Base-by-base conservation (phyloP, 2,797 vertebrate genomes). In the Anas bahamensis region DNA sequence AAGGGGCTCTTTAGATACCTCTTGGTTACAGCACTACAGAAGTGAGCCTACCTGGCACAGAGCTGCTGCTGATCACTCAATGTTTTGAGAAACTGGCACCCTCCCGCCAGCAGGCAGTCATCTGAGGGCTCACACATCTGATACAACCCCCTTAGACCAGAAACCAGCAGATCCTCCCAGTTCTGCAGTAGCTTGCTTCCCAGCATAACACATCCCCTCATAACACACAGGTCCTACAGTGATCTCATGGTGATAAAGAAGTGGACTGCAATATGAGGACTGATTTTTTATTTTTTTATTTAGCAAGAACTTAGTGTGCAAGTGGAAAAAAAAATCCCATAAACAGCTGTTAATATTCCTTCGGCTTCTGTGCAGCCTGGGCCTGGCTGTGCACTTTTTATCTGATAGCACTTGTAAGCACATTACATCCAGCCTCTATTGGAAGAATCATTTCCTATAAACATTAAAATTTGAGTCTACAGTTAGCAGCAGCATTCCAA, bases 71-170 rank as follows among this genome's bases (percentile, higher is more conserved):
- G 61, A 52, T 39, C 68, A 37, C 69, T 87, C 33, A 83, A 56
- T 6, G 9, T 28, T 85, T 69, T 35, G 24, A 80, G 74, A 57
- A 92, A 52, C 29, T 41, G 64, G 79, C 48, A 91, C 4, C 74
- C 37, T 88, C 42, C 21, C 39, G 74, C 75, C 78, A 90, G 72
- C n/a, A 85, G 52, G n/a, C 91, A 90, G 44, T 31, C 48, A 73
- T 23, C 44, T 41, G 41, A 80, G 35, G 37, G 42, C 31, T 59
- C 53, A 41, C 17, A 4, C 78, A 80, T 56, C 39, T 11, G 12
- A n/a, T 1, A 5, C 17, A 64, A 61, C 0, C 0, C 52, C 35
- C 35, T 50, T 37, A 39, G 6, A 63, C 13, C 59, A 93, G n/a
- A 66, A 83, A 81, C n/a, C 31, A 63, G 64, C 6, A 13, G 35